phyloP scores from a whole-genome alignment of 2,113 vertebrate species.

The Callocephalon fimbriatum region DNA sequence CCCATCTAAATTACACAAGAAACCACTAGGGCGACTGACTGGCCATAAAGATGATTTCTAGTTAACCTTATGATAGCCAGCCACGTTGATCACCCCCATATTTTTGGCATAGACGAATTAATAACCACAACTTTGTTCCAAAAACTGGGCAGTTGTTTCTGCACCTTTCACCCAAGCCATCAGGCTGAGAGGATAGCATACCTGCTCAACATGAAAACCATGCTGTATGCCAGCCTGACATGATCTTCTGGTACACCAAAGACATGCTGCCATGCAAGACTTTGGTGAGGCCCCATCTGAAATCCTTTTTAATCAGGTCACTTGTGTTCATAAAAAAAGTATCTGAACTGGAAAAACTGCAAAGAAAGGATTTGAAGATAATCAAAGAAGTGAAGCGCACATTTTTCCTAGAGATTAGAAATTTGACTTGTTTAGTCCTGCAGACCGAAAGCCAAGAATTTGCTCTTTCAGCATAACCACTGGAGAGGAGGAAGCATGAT shows the following conservation, averaged over 20 bases:
- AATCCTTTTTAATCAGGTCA: neutral
- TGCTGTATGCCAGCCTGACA: neutral
- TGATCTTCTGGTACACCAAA: neutral
- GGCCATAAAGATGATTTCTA: neutral
- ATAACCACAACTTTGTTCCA: neutral
- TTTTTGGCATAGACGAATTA: neutral
- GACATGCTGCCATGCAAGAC: neutral
- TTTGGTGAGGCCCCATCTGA: neutral
- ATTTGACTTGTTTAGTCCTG: neutral
- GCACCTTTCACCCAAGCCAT: neutral
- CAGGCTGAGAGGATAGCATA: neutral
- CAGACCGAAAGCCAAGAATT: neutral
- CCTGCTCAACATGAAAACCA: neutral
- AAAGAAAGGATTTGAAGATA: neutral
- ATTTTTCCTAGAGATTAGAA: neutral
- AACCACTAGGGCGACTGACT: neutral
- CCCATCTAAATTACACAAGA: neutral
- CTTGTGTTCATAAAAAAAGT: neutral
- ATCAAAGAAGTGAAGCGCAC: neutral
- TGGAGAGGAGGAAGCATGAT: neutral
- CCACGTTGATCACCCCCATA: fast-evolving
- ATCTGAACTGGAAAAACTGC: neutral
- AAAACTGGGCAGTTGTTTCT: neutral
- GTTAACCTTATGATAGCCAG: neutral
- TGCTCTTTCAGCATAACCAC: neutral